Base-by-base conservation (phyloP, 2,113 vertebrate genomes). In the Syngnathus scovelli region DNA sequence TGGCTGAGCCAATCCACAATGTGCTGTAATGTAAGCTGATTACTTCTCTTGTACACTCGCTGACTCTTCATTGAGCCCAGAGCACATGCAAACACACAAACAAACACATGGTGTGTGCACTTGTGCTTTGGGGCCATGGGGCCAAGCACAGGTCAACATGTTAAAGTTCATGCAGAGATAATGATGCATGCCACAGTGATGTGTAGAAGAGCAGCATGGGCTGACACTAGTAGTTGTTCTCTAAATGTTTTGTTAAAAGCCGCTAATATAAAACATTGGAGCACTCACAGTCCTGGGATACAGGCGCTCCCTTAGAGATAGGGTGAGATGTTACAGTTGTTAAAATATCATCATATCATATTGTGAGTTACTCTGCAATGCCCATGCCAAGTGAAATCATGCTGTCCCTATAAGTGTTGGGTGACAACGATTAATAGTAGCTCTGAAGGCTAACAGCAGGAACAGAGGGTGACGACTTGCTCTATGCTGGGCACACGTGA, bases 101-200 rank as follows among this genome's bases (percentile, higher is more conserved):
- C 51, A 72, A 59, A 72, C 51, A 72, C 61, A 66, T 63, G 64
- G 37, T 51, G 43, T 3, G 44, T 61, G 41, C 68, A 68, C 61
- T 67, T 13, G 48, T 49, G 51, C 66, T 54, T 41, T 67, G 61
- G 38, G 60, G 62, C 69, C 56, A 48, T 4, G 61, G 58, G 67
- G 83, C 61, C 68, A 83, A 75, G 43, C n/a, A 4, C 19, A 37
- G 75, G 80, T 79, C 78, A 84, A 19, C 6, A 54, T 72, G 72
- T 85, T 74, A 86, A 19, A 75, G 83, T 72, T 84, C 68, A 78
- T 43, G 18, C 62, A 56, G 65, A 71, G 74, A 72, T 82, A 80
- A 80, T 75, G 69, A 68, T 46, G 66, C 64, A 59, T 46, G 48
- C 13, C 39, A 70, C 63, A 69, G 44, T 66, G 61, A 73, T 37